phyloP scores from a whole-genome alignment of 2,797 vertebrate genomes.

The Chrysocyon brachyurus region DNA sequence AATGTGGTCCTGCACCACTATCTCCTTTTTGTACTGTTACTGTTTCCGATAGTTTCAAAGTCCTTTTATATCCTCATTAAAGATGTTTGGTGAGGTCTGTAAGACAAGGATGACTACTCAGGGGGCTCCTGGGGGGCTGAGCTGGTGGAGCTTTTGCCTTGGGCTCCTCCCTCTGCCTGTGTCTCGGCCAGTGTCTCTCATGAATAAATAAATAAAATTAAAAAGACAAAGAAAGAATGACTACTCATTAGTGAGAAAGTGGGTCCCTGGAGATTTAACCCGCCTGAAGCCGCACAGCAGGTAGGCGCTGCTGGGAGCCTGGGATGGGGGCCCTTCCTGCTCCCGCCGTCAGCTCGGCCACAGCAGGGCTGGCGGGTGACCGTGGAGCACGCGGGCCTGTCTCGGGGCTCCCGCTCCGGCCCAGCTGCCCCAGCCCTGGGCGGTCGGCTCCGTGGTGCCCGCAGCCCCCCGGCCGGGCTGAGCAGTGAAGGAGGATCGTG shows the following conservation, averaged over 20 bases:
- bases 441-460: too few species aligned
- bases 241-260: neutral
- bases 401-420: too few species aligned
- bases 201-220: too few species aligned
- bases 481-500: constrained; percentile 70
- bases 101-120: neutral
- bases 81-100: neutral
- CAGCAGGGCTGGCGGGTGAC: too few species aligned
- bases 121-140: too few species aligned
- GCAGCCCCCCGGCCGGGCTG: neutral
- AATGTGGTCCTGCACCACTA: neutral
- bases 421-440: too few species aligned
- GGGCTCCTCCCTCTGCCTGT: too few species aligned
- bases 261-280: neutral
- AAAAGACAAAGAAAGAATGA: neutral
- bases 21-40: neutral
- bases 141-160: too few species aligned
- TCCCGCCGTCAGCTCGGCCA: too few species aligned
- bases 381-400: too few species aligned
- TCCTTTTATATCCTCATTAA: neutral
- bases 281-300: neutral
- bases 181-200: too few species aligned
- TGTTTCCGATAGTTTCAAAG: neutral
- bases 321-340: too few species aligned
- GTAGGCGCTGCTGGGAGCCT: neutral